Base-by-base conservation (phyloP, 2,888 invertebrate genomes). In the Zhuqinia jingwanae region DNA sequence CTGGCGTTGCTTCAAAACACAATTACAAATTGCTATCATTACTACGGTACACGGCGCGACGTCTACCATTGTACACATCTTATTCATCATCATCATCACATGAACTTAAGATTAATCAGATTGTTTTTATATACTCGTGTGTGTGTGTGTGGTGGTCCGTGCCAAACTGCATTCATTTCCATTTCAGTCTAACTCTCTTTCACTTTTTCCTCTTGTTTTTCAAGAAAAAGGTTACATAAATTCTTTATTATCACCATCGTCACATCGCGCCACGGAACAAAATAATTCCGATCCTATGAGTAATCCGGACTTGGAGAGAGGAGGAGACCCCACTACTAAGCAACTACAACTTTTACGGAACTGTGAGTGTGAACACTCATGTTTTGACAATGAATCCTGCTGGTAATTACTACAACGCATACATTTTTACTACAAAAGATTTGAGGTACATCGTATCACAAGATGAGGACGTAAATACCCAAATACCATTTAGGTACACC, bases 141-240 rank as follows among this genome's bases (percentile, higher is more conserved):
- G n/a, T 22, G 11, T 22, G 15, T 70, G 56, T 25, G 27, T 27
- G 22, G 11, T n/a, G 60, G 22, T 8, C 22, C 50, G 36, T 75
- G 75, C 76, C 82, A 83, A 36, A 25, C 50, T 13, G 82, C 82
- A 83, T 83, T 83, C 82, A 83, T 83, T 83, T 83, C 82, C 82
- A 83, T 83, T 83, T 83, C 82, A 42, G 82, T 83, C 82, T 20
- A 83, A n/a, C n/a, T n/a, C n/a, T n/a, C n/a, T n/a, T n/a, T n/a
- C n/a, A n/a, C n/a, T n/a, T n/a, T n/a, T n/a, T n/a, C n/a, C n/a
- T n/a, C n/a, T n/a, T n/a, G n/a, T n/a, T 82, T 63, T 47, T 50
- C 27, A 15, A n/a, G 8, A 68, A 70, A 79, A 58, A 56, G 68
- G 70, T 65, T 68, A 53, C 65, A 79, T 68, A 68, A n/a, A n/a